These are phyloP conservation scores for Steatornis caripensis DNA, from an alignment of 2,113 vertebrate species.

Conservation along the genomic window DNA sequence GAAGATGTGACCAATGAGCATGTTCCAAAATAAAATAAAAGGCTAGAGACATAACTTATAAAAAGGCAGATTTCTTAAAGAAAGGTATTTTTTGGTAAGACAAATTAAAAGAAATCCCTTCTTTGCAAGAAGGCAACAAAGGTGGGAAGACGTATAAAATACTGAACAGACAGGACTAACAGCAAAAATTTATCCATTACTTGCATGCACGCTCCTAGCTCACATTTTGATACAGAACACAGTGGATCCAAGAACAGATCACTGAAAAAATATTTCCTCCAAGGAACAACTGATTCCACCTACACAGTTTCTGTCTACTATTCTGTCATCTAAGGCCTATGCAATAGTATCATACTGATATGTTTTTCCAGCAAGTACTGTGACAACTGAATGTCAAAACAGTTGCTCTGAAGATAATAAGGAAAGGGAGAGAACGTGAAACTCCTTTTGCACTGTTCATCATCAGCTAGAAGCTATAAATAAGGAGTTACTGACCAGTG, in stretches of 20 bases:
- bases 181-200: neutral
- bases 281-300: neutral
- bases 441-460: neutral
- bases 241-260: neutral
- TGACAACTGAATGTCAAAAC: neutral
- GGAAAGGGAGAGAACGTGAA: neutral
- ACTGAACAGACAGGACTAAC: neutral
- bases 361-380: neutral
- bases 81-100: neutral
- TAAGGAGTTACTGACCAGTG: neutral
- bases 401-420: neutral
- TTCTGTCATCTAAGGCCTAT: neutral
- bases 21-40: neutral
- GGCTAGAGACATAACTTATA: neutral
- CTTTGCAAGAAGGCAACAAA: neutral
- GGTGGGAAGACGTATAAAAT: neutral
- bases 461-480: neutral
- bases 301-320: neutral
- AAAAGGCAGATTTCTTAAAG: neutral
- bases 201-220: neutral
- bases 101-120: neutral
- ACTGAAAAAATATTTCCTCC: neutral
- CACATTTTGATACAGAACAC: neutral
- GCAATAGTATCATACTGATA: neutral
- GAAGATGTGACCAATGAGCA: neutral